Base-by-base conservation (phyloP, 2,113 vertebrate genomes). In the Oreochromis aureus region DNA sequence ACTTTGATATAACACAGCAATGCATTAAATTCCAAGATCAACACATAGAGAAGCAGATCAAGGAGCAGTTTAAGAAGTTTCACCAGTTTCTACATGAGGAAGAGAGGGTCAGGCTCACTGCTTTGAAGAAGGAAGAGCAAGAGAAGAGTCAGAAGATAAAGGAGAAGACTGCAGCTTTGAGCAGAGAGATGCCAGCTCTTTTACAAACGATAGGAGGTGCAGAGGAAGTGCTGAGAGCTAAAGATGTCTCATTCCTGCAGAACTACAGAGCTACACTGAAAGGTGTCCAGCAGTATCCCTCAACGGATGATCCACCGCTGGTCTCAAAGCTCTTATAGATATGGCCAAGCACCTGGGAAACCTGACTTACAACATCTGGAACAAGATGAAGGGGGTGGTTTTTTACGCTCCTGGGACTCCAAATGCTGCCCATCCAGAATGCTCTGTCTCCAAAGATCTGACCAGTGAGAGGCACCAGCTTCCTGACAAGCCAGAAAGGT, bases 341-440 rank as follows among this genome's bases (percentile, higher is more conserved):
- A 24, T 73, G 22, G 22, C 66, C 9, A 73, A 73, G 22, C 66
- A 73, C 7, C 66, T 73, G 39, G 66, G 66, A 44, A 73, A 73
- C 5, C 39, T 73, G 39, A 16, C 39, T 44, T 73, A 73, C 66
- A 73, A 27, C 66, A 73, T 73, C 66, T 73, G 39, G 66, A 73
- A 16, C 22, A 73, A 73, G n/a, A 73, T 73, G 39, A 73, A 73
- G 66, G 12, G 5, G 7, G 15, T 46, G 66, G 2, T 27, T 16
- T 73, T 24, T 16, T 46, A 46, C 3, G 0, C 39, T 46, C 39
- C 39, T 27, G 66, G 13, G 22, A 73, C 22, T 10, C n/a, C 39
- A 1, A 4, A 27, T 1, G 2, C 66, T 27, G 66, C n/a, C 1
- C 13, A 73, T 3, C 13, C 22, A 46, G 13, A 73, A 6, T 0